These are phyloP conservation scores for Drosophila pegasa DNA, from an alignment of 2,888 invertebrate genomes.

Conservation along the genomic window DNA sequence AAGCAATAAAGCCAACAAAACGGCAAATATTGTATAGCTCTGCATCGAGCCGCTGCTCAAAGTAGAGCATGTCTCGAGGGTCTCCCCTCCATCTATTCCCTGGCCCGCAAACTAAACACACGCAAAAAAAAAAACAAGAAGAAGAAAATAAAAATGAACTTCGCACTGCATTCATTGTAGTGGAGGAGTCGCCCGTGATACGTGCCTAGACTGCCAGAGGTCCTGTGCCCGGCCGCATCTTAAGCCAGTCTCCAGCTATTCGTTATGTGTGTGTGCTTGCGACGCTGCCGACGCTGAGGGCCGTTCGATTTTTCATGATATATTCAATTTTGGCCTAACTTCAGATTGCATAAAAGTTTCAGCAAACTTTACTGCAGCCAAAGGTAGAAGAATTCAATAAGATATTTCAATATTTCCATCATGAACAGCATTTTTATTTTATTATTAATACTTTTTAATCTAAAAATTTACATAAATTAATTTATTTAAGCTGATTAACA, in stretches of 20 bases:
- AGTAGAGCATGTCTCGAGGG: conserved; percentile 50
- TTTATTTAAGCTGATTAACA: no score
- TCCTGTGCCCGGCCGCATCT: conserved; percentile 32
- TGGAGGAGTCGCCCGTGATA: conserved; percentile 35
- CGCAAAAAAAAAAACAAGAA: neutral
- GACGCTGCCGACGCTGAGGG: conserved; percentile 20
- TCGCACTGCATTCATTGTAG: conserved; percentile 45
- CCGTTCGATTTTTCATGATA: conserved; percentile 16
- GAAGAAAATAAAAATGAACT: conserved; percentile 50
- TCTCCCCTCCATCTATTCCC: conserved; percentile 5
- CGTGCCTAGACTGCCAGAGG: conserved; percentile 64
- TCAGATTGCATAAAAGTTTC: neutral
- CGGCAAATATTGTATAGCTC: conserved; percentile 52
- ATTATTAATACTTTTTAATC: no score
- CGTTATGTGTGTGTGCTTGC: conserved; percentile 8
- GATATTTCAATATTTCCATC: neutral
- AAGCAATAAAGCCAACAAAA: conserved; percentile 62
- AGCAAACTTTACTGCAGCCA: neutral
- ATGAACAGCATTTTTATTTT: no score
- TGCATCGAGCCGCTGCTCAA: conserved; percentile 25
- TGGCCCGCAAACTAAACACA: conserved; percentile 1
- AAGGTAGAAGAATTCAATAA: neutral
- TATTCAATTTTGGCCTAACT: neutral
- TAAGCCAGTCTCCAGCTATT: conserved; percentile 44
- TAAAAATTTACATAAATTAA: no score